Base-by-base conservation (phyloP, 1,140 invertebrate genomes). In the Anastatus disparis region DNA sequence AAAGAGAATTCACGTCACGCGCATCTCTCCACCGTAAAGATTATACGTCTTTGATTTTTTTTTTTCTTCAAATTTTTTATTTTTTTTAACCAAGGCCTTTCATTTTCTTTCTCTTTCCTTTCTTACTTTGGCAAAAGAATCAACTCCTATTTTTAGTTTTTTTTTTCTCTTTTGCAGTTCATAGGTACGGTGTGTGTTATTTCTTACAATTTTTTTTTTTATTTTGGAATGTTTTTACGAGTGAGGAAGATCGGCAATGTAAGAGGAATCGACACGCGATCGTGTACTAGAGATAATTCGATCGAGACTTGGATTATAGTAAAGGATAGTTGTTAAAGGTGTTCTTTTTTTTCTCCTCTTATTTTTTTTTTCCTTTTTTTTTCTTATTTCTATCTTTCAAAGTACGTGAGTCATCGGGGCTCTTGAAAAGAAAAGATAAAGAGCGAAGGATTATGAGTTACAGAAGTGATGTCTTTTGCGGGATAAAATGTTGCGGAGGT, bases 1-100 rank as follows among this genome's bases (percentile, higher is more conserved):
- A n/a, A n/a, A n/a, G 31, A n/a, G 31, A 44, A 20, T 55, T 55
- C 50, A 29, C 48, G 63, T 65, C 50, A 65, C 50, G 63, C 20
- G 53, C 53, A 15, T n/a, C 35, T 17, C 29, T 15, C 48, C 64
- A 48, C 26, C 64, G 40, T 27, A 38, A 58, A 59, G 53, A 68
- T 50, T 50, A 59, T 59, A 59, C 55, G 40, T 38, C 55, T 48
- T 40, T 27, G 40, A 58, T 68, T 44, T 44, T 44, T 35, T 35
- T 35, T 35, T 35, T 10, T 38, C 55, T 48, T 40, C 20, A 27
- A 58, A 58, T 44, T 44, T 44, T 35, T 35, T 35, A 6, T 35
- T 10, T 59, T 68, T 68, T 68, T 26, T 24, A 53, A 0, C 65
- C 20, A 48, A 35, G 27, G 52, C 15, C 58, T 44, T 24, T 61